Base-by-base conservation (phyloP, 1,140 invertebrate species). In the Ectropis grisescens region DNA sequence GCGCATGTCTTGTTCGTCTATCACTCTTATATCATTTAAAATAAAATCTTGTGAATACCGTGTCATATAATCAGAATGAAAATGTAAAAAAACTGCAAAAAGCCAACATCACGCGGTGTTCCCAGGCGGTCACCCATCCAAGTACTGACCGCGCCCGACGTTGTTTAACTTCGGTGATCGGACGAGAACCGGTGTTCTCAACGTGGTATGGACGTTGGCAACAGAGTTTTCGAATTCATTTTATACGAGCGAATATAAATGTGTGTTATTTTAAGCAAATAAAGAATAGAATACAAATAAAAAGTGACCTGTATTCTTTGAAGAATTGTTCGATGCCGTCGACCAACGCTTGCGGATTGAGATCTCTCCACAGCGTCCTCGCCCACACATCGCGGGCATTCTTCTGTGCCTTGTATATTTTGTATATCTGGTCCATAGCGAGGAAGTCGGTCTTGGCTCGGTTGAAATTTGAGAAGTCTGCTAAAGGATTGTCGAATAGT, bases 281-380 rank as follows among this genome's bases (percentile, higher is more conserved):
- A n/a, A n/a, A n/a, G n/a, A n/a, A n/a, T n/a, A n/a, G n/a, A n/a
- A n/a, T n/a, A n/a, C n/a, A n/a, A n/a, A n/a, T n/a, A n/a, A n/a
- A n/a, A n/a, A n/a, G n/a, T n/a, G n/a, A 89, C 53, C 88, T 85
- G 48, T 92, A 93, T 43, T 91, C 89, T 55, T 91, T 92, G 13
- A 96, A 74, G 71, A 90, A 96, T 26, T 84, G 84, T 37, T 97
- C 94, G 57, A 96, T 95, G 9, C 93, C 94, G 40, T 96, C 92
- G 11, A 93, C 87, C 2, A 97, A 71, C 2, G 89, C 85, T 50
- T 93, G 89, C 1, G 95, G 89, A 74, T 96, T 91, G 7, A 97
- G 82, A 70, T 97, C 89, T 1, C 85, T 87, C 95, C 95, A 97
- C 2, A 96, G 69, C 0, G 91, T 95, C 62, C 92, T 90, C 2